phyloP scores from a whole-genome alignment of 64 coral and sea anemone species.

The Montipora sp. region DNA sequence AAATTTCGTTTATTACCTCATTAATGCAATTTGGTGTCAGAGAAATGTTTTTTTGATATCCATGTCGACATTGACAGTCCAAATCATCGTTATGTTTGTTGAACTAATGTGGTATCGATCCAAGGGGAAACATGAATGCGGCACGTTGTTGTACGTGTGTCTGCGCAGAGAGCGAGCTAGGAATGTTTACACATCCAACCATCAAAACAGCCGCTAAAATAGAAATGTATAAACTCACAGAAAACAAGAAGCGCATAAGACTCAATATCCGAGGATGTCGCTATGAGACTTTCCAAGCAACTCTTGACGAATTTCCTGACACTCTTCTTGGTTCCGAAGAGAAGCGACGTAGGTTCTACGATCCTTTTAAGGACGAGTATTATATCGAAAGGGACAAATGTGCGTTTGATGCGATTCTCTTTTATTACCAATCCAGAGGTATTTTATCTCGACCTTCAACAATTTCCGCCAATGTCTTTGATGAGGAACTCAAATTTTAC shows the following conservation, averaged over 20 bases:
- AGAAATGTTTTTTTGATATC: slow-evolving; percentile 6
- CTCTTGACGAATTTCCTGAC: slow-evolving; percentile 77
- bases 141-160: not conserved
- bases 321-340: slow-evolving; percentile 77
- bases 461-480: slow-evolving; percentile 56
- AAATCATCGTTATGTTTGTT: not conserved
- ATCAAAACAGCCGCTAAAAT: not conserved
- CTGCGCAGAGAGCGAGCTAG: not conserved
- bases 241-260: slow-evolving; percentile 62
- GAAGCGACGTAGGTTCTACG: slow-evolving; percentile 64
- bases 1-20: slow-evolving; percentile 14
- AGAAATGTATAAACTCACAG: not conserved
- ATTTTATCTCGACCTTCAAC: slow-evolving; percentile 81
- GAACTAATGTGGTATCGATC: not conserved
- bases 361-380: slow-evolving; percentile 73
- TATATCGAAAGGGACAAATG: slow-evolving; percentile 74
- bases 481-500: slow-evolving; percentile 77
- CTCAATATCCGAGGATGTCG: slow-evolving; percentile 84
- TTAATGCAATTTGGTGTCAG: not conserved
- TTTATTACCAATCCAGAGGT: slow-evolving; percentile 89
- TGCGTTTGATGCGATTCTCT: slow-evolving; percentile 84
- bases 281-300: slow-evolving; percentile 86
- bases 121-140: not conserved
- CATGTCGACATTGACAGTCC: not conserved
- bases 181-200: not conserved